Percentiles rank a stretch among this genome's conserved stretches.
These are phyloP conservation scores for Brachymystax lenok DNA, from an alignment of 2,797 vertebrate genomes.

Conservation along the genomic window DNA sequence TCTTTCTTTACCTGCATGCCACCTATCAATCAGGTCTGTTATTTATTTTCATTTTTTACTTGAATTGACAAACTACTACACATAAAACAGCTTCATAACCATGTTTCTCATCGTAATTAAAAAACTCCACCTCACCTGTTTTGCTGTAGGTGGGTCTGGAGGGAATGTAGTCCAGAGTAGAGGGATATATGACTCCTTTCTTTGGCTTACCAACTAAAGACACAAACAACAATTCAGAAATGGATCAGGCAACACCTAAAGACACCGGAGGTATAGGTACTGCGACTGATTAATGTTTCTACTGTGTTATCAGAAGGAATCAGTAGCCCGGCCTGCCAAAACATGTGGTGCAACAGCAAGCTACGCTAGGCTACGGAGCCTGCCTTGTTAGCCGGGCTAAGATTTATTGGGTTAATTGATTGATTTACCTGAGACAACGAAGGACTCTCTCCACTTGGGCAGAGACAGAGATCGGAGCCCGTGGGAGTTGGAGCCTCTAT, in stretches of 20 bases:
- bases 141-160: constrained; percentile 79
- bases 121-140: constrained; percentile 75
- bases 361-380: neutral
- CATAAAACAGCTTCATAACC: too few relatives aligned
- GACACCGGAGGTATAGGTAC: too few relatives aligned
- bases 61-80: too few relatives aligned
- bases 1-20: too few relatives aligned
- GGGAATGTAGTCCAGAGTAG: constrained; percentile 84
- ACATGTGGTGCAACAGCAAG: too few relatives aligned
- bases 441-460: constrained; percentile 94
- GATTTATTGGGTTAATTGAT: too few relatives aligned
- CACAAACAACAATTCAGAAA: constrained; percentile 18
- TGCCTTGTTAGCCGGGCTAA: too few relatives aligned
- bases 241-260: neutral
- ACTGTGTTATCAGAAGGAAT: neutral
- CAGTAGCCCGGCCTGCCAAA: too few relatives aligned
- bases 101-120: neutral
- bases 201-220: constrained; percentile 89
- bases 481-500: constrained; percentile 87
- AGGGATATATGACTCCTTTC: constrained; percentile 90
- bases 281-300: neutral
- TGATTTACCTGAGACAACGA: constrained; percentile 84
- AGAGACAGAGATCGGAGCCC: constrained; percentile 89
- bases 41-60: too few relatives aligned
- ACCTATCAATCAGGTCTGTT: too few relatives aligned